Base-by-base conservation (phyloP, 2,113 vertebrate species). In the Halcyon malimbica region DNA sequence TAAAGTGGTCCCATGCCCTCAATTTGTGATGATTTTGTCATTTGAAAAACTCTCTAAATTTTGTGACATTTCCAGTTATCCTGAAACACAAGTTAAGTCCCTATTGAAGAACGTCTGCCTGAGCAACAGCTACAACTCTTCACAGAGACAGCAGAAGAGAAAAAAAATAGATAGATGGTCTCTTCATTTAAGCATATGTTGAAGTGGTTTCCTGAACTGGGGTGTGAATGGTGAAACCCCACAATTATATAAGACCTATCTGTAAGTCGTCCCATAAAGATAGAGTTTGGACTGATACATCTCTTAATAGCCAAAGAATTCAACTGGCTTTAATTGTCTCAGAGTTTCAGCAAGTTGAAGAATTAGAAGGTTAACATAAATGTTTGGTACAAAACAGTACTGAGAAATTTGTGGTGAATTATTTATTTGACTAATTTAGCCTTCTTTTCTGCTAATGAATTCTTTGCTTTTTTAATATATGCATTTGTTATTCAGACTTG, bases 401-500 rank as follows among this genome's bases (percentile, higher is more conserved):
- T 82, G 83, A 93, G 92, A 81, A 93, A 92, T 92, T 85, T 69
- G 65, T 87, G 77, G 65, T 94, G 69, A 96, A 91, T 93, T 95
- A 95, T 96, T 96, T 94, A 97, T 94, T 91, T 13, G 2, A 56
- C 64, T 91, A 93, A 97, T 96, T 94, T 90, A 94, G 39, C 63
- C 28, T 81, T 76, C 51, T 87, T 82, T 83, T 64, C 83, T 4
- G 60, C 79, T 96, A 90, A 96, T 87, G 68, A 90, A 92, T 90
- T 84, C 31, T 68, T 94, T 91, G 50, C 6, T 48, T 86, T 87
- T 92, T 93, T 90, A n/a, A 57, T 81, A 53, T 65, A 44, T 82
- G 79, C 67, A 77, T 96, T 92, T 90, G 77, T 95, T 94, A 95
- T 89, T 94, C 39, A 14, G 3, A 78, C 26, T 92, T 96, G 62